These are phyloP conservation scores for Austrolebias charrua DNA, from an alignment of 2,797 vertebrate species.

Conservation along the genomic window DNA sequence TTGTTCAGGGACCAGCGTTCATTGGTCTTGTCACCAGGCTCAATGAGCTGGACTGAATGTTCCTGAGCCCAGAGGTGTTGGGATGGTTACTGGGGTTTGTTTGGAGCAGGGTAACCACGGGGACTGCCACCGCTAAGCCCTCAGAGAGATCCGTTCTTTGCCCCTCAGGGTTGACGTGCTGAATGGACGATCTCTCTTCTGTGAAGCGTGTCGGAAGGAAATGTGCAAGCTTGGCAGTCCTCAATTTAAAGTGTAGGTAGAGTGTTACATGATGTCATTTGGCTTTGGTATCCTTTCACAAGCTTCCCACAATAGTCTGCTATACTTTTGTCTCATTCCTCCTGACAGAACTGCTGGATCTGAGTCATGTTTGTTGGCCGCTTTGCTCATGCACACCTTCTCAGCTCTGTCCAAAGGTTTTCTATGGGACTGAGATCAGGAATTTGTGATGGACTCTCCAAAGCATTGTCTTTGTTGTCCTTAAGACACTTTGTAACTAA, in stretches of 20 bases:
- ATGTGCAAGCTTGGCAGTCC: slow-evolving; percentile 2
- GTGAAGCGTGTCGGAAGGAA: slow-evolving; percentile 33
- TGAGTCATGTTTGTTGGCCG: too few relatives aligned
- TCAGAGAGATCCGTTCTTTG: slow-evolving; percentile 41
- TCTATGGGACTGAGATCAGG: too few relatives aligned
- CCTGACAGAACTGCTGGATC: too few relatives aligned
- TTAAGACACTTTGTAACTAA: too few relatives aligned
- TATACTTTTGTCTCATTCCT: too few relatives aligned
- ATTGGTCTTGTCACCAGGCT: slow-evolving; percentile 37
- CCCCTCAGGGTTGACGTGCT: slow-evolving; percentile 34
- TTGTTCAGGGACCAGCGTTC: slow-evolving; percentile 44
- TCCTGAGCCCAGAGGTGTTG: slow-evolving; percentile 62
- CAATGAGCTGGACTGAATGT: slow-evolving; percentile 54
- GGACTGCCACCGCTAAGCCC: slow-evolving; percentile 49
- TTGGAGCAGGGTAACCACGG: slow-evolving; percentile 56
- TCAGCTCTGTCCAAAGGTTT: too few relatives aligned
- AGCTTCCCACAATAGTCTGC: too few relatives aligned
- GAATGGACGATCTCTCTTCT: slow-evolving; percentile 24
- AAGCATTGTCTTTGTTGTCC: too few relatives aligned
- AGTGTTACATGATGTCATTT: slow-evolving; percentile 3
- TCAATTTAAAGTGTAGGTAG: not conserved
- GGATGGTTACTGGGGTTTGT: slow-evolving; percentile 74
- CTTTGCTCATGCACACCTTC: too few relatives aligned
- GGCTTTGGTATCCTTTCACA: too few relatives aligned
- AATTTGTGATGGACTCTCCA: too few relatives aligned